Evolutionary conservation across 2,113 vertebrate species (phyloP).

Genomic region (Amphiprion ocellaris): DNA sequence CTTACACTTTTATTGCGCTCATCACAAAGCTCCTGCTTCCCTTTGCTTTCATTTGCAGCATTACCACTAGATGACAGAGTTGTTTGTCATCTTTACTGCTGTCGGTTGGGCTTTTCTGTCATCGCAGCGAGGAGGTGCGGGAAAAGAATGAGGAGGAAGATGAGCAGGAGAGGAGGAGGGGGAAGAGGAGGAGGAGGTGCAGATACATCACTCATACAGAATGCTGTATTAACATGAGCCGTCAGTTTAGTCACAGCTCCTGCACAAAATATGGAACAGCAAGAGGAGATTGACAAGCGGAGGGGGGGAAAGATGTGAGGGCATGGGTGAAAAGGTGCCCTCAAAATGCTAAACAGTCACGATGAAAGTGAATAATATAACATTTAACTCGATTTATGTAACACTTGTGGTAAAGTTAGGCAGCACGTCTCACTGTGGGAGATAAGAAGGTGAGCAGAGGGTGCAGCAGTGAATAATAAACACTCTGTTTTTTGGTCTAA

Average conservation of each 20-base stretch:
- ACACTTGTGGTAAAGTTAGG: constrained; percentile 13
- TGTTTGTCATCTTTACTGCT: constrained; percentile 72
- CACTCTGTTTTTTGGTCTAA: not conserved
- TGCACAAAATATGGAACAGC: not conserved
- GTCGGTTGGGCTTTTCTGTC: constrained; percentile 54
- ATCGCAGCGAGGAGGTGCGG: constrained; percentile 68
- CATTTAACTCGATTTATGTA: constrained; percentile 6
- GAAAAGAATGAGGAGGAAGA: constrained; percentile 59
- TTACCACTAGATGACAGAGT: constrained; percentile 61
- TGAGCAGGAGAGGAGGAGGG: constrained; percentile 32
- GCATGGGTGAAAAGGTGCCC: not conserved
- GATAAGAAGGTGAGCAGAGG: not conserved
- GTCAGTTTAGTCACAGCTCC: constrained; percentile 22
- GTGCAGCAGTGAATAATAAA: constrained; percentile 3
- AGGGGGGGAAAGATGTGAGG: not conserved
- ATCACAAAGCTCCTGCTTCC: constrained; percentile 34
- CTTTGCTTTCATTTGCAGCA: constrained; percentile 49
- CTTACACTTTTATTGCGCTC: constrained; percentile 33
- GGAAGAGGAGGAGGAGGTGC: constrained; percentile 44
- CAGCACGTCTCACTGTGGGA: not conserved
- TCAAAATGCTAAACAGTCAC: not conserved
- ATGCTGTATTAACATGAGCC: constrained; percentile 25
- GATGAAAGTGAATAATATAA: constrained; percentile 3
- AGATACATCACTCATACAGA: constrained; percentile 39
- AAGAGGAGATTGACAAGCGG: constrained; percentile 8